These are phyloP conservation scores for Oceanodroma tethys DNA, from an alignment of 2,113 vertebrate species.

Conservation along the genomic window DNA sequence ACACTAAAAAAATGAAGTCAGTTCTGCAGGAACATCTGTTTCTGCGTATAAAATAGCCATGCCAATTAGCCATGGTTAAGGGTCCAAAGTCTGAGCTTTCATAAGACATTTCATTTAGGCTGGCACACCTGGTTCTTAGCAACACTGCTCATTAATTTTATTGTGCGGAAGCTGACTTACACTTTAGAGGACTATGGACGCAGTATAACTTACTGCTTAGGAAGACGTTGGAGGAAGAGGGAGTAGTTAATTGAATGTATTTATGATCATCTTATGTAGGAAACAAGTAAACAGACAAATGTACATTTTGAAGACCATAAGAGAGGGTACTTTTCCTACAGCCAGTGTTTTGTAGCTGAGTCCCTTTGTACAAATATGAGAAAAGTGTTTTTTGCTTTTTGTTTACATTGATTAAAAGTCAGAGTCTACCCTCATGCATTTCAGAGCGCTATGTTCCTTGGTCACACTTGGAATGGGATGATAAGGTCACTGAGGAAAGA, in stretches of 20 bases:
- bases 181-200: neutral
- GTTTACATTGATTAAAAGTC: neutral
- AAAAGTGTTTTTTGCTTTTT: neutral
- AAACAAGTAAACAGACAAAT: neutral
- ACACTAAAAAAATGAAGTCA: neutral
- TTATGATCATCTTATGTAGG: neutral
- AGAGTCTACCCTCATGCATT: neutral
- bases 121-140: constrained; percentile 15
- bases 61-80: neutral
- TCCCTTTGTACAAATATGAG: neutral
- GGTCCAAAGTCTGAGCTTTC: constrained; percentile 7
- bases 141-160: constrained; percentile 7
- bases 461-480: neutral
- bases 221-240: neutral
- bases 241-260: neutral
- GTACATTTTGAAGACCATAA: neutral
- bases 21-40: neutral
- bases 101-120: neutral
- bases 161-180: neutral
- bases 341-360: neutral
- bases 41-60: neutral
- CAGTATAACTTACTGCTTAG: neutral
- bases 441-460: neutral
- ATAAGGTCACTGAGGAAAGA: neutral
- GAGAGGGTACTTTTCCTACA: neutral